Base-by-base conservation (phyloP, 2,888 invertebrate species). In the Zeuzera pyrina region DNA sequence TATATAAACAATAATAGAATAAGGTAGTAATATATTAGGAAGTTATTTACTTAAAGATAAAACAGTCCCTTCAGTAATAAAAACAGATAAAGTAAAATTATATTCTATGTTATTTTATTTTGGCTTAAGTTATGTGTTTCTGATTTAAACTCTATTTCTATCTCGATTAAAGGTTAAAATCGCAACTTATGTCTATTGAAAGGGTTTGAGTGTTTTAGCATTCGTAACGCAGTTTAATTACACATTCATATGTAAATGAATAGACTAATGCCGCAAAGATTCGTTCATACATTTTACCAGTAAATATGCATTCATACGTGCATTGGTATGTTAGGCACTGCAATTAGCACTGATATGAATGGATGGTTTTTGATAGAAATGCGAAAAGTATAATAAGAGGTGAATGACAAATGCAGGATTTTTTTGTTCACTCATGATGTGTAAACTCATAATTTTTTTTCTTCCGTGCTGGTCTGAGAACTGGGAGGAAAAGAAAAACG, bases 241-340 rank as follows among this genome's bases (percentile, higher is more conserved):
- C 70, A 74, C 68, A 81, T 81, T 81, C 78, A 79, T 74, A 83
- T 81, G 79, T 65, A 78, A 81, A 83, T 83, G 51, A 65, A 60
- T 59, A 57, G 61, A 60, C 61, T 66, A 69, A 67, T 61, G 68
- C 66, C 62, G 68, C 65, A 76, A 77, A 72, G 72, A 78, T 73
- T 72, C 67, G 68, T 67, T 62, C 69, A 52, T 63, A 52, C 57
- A 53, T 59, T 65, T 71, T 56, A 61, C 63, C 58, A 60, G 65
- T 56, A 63, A 65, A 67, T 60, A 69, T 69, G 70, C 74, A 69
- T 71, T 69, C 69, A 74, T 76, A 69, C 76, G 68, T 76, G 68
- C 65, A 53, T 52, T 58, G 55, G 65, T 68, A 60, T 68, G 68
- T 64, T 60, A 64, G 57, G 65, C 57, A 64, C 63, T 70, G 68